These are phyloP conservation scores for Muscicapa comitata DNA, from an alignment of 2,797 vertebrate species.

Conservation along the genomic window DNA sequence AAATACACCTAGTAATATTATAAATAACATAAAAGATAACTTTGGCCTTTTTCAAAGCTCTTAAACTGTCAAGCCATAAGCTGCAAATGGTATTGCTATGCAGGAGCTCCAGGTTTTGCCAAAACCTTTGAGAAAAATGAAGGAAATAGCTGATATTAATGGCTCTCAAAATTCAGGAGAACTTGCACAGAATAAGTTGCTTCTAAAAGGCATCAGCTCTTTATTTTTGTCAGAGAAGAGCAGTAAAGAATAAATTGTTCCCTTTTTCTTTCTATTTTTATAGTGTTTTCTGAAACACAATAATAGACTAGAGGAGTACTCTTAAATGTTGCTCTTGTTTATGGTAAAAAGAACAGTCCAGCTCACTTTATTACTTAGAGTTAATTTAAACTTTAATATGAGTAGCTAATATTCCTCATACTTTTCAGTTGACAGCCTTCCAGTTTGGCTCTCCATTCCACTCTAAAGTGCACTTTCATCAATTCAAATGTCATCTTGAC, in stretches of 20 bases:
- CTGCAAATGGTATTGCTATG: neutral
- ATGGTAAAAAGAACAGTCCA: neutral
- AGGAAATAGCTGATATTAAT: neutral
- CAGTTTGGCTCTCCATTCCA: neutral
- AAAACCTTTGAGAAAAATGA: neutral
- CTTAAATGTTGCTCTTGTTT: neutral
- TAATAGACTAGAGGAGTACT: neutral
- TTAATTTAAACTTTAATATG: neutral
- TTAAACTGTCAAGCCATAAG: neutral
- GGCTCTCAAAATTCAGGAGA: neutral
- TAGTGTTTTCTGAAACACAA: neutral
- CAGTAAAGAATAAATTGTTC: neutral
- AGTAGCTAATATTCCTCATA: neutral
- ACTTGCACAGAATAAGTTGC: neutral
- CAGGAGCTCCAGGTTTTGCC: neutral
- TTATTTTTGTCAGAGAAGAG: neutral
- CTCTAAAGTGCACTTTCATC: neutral
- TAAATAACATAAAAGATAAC: neutral
- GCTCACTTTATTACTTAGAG: neutral
- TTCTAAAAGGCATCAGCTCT: neutral
- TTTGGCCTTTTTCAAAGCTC: neutral
- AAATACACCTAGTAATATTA: constrained; percentile 14
- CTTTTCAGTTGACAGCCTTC: neutral
- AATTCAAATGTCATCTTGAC: neutral
- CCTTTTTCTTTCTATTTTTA: neutral